Evolutionary conservation across 2,888 invertebrate genomes (phyloP), one percentile per base, ranked within the genome.

Genomic region (Cybosia mesomella): DNA sequence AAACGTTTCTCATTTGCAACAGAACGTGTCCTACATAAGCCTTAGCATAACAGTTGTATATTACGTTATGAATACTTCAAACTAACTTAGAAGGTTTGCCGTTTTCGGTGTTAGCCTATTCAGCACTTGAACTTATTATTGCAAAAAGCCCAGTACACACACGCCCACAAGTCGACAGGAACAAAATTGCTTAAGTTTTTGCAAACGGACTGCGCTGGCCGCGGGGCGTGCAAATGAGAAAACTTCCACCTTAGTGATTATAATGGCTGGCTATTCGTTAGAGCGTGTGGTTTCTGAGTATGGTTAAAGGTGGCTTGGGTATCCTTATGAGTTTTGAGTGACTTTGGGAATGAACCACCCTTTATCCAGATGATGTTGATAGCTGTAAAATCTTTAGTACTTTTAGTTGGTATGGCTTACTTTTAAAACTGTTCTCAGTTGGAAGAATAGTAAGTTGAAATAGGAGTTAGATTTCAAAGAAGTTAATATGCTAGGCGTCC

Each of bases 151-250:
- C 43, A 21, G 39, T 61, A 69, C 58, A 69, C 39, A 58, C 62
- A 58, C 64, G 66, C 58, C 22, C 58, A 72, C 55, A 73, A 80
- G 73, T 69, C 58, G 67, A 73, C 73, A 70, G 67, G 63, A 81
- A 76, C 76, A 81, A 79, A 74, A 79, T 79, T 81, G 77, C 73
- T 72, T 71, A 81, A 79, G 80, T 80, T 82, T 72, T 72, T 72
- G 68, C 72, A 69, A 73, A 68, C 58, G 62, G 64, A 69, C 77
- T 67, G 22, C 67, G 64, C 71, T 68, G 64, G 53, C 67, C 53
- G 68, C 62, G 60, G 64, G 53, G 67, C 64, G 70, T 70, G 75
- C 73, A 82, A 81, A 81, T 81, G 81, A 81, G 81, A 82, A 81
- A 81, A 81, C 81, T 81, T 81, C 62, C 32, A 75, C 81, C 72